Evolutionary conservation across 1,140 invertebrate genomes (phyloP).

Genomic region (Caenorhabditis latens): DNA sequence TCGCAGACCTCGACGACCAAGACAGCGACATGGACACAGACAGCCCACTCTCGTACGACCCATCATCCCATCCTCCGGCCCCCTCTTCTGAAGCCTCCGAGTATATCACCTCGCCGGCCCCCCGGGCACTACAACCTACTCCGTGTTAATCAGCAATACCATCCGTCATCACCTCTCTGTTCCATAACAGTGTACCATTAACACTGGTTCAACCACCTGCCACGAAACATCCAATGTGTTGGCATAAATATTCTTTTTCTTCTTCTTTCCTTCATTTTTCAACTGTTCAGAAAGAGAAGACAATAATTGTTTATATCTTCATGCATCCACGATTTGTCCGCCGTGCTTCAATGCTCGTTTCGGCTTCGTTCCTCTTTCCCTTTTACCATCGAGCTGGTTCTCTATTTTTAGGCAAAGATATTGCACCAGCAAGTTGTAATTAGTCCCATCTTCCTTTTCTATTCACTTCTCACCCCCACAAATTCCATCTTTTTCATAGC

Average conservation of each 20-base stretch:
- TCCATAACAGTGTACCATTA: conserved; percentile 24
- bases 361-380: not conserved
- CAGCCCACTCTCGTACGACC: not conserved
- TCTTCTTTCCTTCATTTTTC: not conserved
- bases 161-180: conserved; percentile 16
- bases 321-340: conserved; percentile 28
- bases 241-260: conserved; percentile 38
- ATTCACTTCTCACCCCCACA: conserved; percentile 21
- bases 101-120: conserved; percentile 52
- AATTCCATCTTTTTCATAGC: conserved; percentile 2
- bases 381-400: conserved; percentile 40
- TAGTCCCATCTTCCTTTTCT: not conserved
- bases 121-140: conserved; percentile 52
- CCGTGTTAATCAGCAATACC: conserved; percentile 40
- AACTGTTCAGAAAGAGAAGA: not conserved
- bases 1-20: conserved; percentile 35
- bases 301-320: conserved; percentile 12
- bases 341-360: conserved; percentile 17
- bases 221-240: conserved; percentile 36
- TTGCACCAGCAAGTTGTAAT: conserved; percentile 23
- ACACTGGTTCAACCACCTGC: not conserved
- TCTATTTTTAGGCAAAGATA: conserved; percentile 5
- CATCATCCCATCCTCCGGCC: conserved; percentile 9
- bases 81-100: conserved; percentile 43
- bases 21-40: conserved; percentile 9